phyloP scores from a whole-genome alignment of 2,797 vertebrate species.

The Nyctibius grandis region DNA sequence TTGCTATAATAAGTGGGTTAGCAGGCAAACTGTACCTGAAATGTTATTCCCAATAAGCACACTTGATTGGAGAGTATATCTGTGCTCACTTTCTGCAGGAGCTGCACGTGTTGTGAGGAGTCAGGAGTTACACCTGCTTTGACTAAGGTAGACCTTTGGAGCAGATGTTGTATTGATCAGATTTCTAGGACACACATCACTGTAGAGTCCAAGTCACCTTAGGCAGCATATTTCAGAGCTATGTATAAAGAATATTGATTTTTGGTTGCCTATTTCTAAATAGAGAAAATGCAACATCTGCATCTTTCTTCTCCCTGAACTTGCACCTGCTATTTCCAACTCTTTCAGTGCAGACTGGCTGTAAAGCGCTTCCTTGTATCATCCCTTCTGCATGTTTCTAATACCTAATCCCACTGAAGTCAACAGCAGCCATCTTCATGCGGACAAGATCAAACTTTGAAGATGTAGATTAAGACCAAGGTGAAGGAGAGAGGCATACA shows the following conservation, averaged over 20 bases:
- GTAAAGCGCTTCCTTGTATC: neutral
- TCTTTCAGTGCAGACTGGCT: neutral
- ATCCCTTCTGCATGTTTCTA: neutral
- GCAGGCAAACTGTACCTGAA: neutral
- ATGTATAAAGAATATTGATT: slow-evolving; percentile 55
- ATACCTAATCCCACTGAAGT: neutral
- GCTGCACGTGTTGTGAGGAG: neutral
- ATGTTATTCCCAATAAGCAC: slow-evolving; percentile 2
- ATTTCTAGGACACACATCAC: slow-evolving; percentile 31
- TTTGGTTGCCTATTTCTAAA: slow-evolving; percentile 33
- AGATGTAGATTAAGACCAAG: neutral
- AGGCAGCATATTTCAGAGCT: slow-evolving; percentile 49
- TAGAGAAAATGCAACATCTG: slow-evolving; percentile 17
- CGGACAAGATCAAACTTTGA: neutral
- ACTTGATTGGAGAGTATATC: neutral
- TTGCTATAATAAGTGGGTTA: neutral
- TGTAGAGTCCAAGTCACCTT: slow-evolving; percentile 33
- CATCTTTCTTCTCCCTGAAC: slow-evolving; percentile 23
- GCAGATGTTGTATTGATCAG: slow-evolving; percentile 46
- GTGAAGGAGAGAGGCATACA: neutral
- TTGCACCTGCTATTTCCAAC: slow-evolving; percentile 26
- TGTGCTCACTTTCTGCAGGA: neutral
- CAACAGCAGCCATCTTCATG: neutral
- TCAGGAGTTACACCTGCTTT: neutral
- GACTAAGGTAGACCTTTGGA: neutral